Evolutionary conservation across 2,797 vertebrate genomes (phyloP), one percentile per base, ranked within the genome.

Genomic region (Pangasius mekongensis): DNA sequence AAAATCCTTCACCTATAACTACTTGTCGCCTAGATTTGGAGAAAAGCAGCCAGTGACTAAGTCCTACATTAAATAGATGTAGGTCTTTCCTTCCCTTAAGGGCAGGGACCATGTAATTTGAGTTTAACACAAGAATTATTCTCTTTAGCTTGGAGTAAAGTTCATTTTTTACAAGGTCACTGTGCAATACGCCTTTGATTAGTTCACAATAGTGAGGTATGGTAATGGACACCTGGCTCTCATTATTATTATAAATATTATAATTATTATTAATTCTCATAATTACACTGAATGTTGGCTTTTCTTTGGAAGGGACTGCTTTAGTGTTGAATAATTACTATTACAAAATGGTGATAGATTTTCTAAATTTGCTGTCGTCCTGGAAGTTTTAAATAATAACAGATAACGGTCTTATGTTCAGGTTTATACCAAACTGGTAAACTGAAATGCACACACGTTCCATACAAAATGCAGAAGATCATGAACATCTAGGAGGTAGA

Each of bases 251-350:
- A 67, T 49, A 7, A 27, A 18, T 83, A 20, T 52, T 49, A 20
- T n/a, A 9, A 10, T 64, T 47, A n/a, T 83, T 64, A 64, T 30
- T 20, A 62, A 36, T 62, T 62, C 18, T 56, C 5, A 82, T 43
- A 39, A 43, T 82, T 82, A 39, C 2, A 27, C 18, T 13, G 22
- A 30, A 27, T 24, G 3, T 36, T 58, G 16, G 16, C 4, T 14
- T 14, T 13, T n/a, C 13, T n/a, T 13, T 52, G 24, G 13, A 58
- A 58, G 30, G 9, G 77, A 33, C 30, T 81, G 52, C 30, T 56
- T 16, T 56, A 33, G 77, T 80, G 74, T 49, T 49, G 76, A 78
- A 33, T 54, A n/a, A 78, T 54, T 54, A 77, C 74, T 39, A n/a
- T 11, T 52, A 24, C 3, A 76, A 24, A 52, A 52, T 9, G 77